phyloP scores from a whole-genome alignment of 2,113 vertebrate species.

The Physeter macrocephalus region DNA sequence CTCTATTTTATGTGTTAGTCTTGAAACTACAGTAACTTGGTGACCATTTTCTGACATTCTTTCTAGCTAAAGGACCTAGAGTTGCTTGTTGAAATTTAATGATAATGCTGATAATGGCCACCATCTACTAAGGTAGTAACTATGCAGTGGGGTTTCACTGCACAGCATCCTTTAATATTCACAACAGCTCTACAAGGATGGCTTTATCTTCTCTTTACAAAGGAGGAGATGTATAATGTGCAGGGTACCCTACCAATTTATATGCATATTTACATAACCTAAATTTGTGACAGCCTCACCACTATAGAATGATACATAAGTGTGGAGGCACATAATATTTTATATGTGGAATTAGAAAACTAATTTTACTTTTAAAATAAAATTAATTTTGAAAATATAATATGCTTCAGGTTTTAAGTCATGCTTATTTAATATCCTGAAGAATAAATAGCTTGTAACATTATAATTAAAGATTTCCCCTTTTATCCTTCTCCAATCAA shows the following conservation, averaged over 20 bases:
- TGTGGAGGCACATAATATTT: not conserved
- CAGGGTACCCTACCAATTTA: not conserved
- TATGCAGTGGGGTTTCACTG: not conserved
- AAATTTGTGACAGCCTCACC: not conserved
- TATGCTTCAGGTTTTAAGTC: not conserved
- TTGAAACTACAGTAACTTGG: not conserved
- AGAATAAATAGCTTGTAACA: not conserved
- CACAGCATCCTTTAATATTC: not conserved
- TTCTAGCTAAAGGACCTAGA: not conserved
- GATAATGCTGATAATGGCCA: not conserved
- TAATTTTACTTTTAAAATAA: not conserved
- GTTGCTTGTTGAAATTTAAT: not conserved
- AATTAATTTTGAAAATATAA: not conserved
- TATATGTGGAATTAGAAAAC: not conserved
- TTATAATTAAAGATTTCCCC: not conserved
- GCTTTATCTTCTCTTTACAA: not conserved
- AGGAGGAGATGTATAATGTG: not conserved
- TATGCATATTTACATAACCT: not conserved
- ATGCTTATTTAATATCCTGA: not conserved
- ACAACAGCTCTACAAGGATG: not conserved
- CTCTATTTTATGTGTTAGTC: not conserved
- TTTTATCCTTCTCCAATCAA: not conserved
- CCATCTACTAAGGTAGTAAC: not conserved
- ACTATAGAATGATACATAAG: not conserved
- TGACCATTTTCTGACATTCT: not conserved